These are phyloP conservation scores for human (Homo sapiens) DNA, from an alignment of 2,113 vertebrate species.

Conservation along the genomic window GRCh38 chr7:122553501-122554000, in stretches of 20 bases:
- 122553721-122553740: background rate
- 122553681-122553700: background rate
- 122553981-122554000: fast-evolving
- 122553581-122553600: background rate
- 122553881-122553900: background rate
- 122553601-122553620: background rate
- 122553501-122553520: background rate
- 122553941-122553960: background rate
- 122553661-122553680: background rate
- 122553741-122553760: background rate
- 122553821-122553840: background rate
- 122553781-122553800: background rate
- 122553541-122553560: background rate
- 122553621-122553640: background rate
- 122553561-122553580: background rate
- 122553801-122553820: background rate
- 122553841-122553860: background rate
- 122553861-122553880: background rate
- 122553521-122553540: background rate
- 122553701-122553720: background rate
- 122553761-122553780: background rate
- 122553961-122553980: background rate
- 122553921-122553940: background rate
- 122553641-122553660: background rate
- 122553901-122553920: background rate